Base-by-base conservation (phyloP, 2,113 vertebrate species). In the Gasterosteus nipponicus region DNA sequence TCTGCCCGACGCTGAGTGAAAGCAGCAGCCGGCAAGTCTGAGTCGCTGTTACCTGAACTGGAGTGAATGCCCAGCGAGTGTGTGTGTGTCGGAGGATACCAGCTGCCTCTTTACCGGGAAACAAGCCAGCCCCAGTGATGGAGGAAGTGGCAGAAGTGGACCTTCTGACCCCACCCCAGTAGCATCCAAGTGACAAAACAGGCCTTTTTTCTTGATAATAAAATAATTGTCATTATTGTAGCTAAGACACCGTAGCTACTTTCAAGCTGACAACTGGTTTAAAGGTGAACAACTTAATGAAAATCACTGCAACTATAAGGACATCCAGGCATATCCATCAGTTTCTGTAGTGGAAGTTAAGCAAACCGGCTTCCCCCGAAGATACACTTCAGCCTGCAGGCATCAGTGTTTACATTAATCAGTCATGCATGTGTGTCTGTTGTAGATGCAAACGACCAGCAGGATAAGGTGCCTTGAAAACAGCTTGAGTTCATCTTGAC, bases 21-120 rank as follows among this genome's bases (percentile, higher is more conserved):
- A 67, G 72, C 76, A 89, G 82, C 92, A 93, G 88, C 87, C 93
- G 92, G 65, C 59, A 63, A 67, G 16, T 65, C 16, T 0, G 76
- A 78, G 83, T 35, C 77, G 84, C 89, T 87, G 89, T 76, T 88
- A 92, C 88, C 87, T 92, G 88, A 92, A 80, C 86, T 82, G 75
- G 35, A 69, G 39, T 42, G 75, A 62, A 38, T 39, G 54, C 57
- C 4, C 10, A 63, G 68, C 47, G 3, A 62, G 56, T 42, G 61
- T 49, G 53, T 63, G 69, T 14, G 38, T 46, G 44, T 5, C 10
- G 15, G 35, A 41, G 53, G 63, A 80, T 49, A 77, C 31, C 83
- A 85, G 83, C 77, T 85, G 82, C 64, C 22, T 82, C 69, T 69
- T 66, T 59, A 68, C 71, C 71, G 61, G 78, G 77, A 56, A 69